A percentile compares a stretch with the other conserved stretches of the same genome.
These are phyloP conservation scores for Pan paniscus DNA, from an alignment of 2,113 vertebrate genomes.

Conservation along the genomic window DNA sequence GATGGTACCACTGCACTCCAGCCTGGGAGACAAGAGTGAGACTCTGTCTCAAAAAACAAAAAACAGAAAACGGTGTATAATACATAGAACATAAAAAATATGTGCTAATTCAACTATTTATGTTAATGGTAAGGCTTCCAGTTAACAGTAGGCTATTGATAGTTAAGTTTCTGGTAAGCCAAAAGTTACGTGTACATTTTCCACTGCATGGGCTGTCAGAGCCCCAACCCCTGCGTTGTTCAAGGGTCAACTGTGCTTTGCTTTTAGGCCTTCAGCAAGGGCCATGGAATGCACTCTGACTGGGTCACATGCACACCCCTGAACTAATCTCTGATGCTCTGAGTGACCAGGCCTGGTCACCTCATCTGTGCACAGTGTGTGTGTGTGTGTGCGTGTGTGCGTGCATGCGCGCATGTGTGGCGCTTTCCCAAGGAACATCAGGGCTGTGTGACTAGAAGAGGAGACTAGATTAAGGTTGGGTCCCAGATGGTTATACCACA, in stretches of 20 bases:
- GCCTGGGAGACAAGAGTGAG: too few species aligned
- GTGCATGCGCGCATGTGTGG: accelerated
- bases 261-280: background rate
- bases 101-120: background rate
- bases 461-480: background rate
- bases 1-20: too few species aligned
- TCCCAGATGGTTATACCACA: background rate
- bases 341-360: background rate
- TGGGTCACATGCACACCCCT: background rate
- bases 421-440: background rate
- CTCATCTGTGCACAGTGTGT: background rate
- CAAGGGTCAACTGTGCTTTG: background rate
- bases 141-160: background rate
- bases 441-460: background rate
- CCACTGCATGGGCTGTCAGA: background rate
- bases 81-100: background rate
- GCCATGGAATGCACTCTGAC: background rate
- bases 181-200: background rate
- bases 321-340: background rate
- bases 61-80: background rate
- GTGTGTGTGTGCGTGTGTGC: too few species aligned
- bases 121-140: background rate
- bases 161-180: background rate
- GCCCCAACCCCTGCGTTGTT: background rate
- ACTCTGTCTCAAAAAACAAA: too few species aligned